These are phyloP conservation scores for Neodiprion virginianus DNA, from an alignment of 1,140 invertebrate genomes.

Conservation along the genomic window DNA sequence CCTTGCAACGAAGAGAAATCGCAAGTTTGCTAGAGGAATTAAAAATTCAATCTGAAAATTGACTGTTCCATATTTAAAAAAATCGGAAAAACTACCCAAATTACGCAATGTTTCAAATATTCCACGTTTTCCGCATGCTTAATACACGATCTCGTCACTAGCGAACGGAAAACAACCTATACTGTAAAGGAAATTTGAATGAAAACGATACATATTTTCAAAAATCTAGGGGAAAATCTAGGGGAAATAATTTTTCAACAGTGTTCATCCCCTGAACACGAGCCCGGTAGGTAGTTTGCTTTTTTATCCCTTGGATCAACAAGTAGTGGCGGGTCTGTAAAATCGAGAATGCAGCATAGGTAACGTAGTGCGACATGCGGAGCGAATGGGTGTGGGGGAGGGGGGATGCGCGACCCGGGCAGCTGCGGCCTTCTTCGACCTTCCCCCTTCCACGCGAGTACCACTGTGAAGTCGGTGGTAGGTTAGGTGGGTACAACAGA, in stretches of 20 bases:
- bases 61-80: too few species aligned
- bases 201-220: not conserved
- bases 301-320: not conserved
- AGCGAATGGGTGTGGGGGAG: not conserved
- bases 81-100: too few species aligned
- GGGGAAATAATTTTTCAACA: too few species aligned
- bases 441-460: constrained; percentile 34
- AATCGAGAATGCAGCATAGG: not conserved
- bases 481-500: too few species aligned
- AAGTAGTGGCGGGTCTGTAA: not conserved
- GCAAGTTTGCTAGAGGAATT: too few species aligned
- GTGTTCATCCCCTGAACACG: too few species aligned
- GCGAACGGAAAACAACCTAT: too few species aligned
- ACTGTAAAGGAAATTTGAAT: not conserved
- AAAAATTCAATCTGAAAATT: too few species aligned
- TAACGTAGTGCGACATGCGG: not conserved
- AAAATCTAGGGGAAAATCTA: too few species aligned
- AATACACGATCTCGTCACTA: too few species aligned
- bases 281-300: not conserved
- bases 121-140: too few species aligned
- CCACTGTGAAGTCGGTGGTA: not conserved
- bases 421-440: constrained; percentile 48
- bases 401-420: constrained; percentile 9
- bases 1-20: not conserved
- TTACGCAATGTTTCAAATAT: too few species aligned